Conservation (phyloP, 2,797 vertebrate species). For the Pogoniulus pusillus region DNA sequence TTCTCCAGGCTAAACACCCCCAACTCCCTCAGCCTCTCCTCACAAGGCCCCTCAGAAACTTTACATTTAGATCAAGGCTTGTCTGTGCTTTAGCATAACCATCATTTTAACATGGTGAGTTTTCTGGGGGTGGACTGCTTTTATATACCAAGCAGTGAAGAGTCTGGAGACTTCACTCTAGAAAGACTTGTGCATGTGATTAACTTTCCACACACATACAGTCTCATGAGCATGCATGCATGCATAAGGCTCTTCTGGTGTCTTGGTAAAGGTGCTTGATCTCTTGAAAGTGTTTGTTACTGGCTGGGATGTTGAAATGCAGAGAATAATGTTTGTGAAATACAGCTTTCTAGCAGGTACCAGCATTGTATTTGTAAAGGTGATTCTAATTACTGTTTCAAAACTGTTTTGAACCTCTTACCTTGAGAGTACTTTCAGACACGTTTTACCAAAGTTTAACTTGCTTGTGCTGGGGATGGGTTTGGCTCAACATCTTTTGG, state of each 20-base stretch:
- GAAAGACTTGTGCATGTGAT: background rate
- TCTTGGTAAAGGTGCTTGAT: background rate
- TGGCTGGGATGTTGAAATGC: background rate
- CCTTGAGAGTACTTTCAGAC: background rate
- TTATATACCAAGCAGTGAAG: background rate
- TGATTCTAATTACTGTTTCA: background rate
- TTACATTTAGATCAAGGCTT: background rate
- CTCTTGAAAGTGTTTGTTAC: background rate
- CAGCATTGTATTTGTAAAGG: background rate
- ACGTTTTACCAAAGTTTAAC: background rate
- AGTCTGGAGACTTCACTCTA: background rate
- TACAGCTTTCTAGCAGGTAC: background rate
- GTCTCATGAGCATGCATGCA: rapidly evolving
- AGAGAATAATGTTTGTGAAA: background rate
- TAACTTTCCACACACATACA: background rate
- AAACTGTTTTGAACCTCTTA: background rate
- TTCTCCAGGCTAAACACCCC: too few species aligned
- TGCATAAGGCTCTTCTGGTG: background rate
- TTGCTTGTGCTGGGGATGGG: background rate
- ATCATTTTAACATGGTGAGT: background rate
- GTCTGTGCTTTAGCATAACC: background rate
- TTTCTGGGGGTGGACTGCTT: background rate
- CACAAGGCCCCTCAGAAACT: too few species aligned
- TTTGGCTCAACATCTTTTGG: constrained; percentile 25
- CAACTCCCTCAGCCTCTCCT: too few species aligned